Conservation (phyloP, 35 echinoderm and acorn worm species). For the Lytechinus pictus region DNA sequence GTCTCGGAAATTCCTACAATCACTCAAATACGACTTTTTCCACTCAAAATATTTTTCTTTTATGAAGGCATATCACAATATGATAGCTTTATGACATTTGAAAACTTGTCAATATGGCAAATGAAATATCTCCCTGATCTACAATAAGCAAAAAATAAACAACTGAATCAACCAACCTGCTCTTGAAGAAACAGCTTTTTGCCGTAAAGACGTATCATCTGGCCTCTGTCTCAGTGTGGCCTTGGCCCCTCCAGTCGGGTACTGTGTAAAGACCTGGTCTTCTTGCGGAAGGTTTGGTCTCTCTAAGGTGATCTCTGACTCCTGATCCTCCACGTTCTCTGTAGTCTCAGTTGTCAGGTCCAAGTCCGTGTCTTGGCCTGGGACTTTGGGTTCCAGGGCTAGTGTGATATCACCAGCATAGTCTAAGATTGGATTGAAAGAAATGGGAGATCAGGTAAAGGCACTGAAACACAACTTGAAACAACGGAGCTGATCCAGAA, state of each 20-base stretch:
- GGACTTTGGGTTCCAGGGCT: slow-evolving; percentile 79
- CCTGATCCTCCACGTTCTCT: slow-evolving; percentile 33
- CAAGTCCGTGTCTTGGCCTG: slow-evolving; percentile 67
- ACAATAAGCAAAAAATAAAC: too few relatives aligned
- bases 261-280: neutral
- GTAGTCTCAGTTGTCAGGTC: slow-evolving; percentile 77
- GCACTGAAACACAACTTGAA: too few relatives aligned
- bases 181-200: slow-evolving; percentile 20
- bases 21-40: too few relatives aligned
- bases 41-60: too few relatives aligned
- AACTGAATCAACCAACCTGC: neutral
- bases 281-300: neutral
- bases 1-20: too few relatives aligned
- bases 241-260: neutral
- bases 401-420: slow-evolving; percentile 89
- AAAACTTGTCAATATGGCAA: too few relatives aligned
- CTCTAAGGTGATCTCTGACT: slow-evolving; percentile 6
- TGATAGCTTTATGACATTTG: too few relatives aligned
- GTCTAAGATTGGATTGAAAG: slow-evolving; percentile 52
- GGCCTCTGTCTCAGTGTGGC: neutral
- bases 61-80: too few relatives aligned
- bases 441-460: neutral
- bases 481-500: too few relatives aligned
- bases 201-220: neutral
- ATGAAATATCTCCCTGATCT: too few relatives aligned